These are phyloP conservation scores for Orchesellides sinensis DNA, from an alignment of 2,888 invertebrate species.

Conservation along the genomic window DNA sequence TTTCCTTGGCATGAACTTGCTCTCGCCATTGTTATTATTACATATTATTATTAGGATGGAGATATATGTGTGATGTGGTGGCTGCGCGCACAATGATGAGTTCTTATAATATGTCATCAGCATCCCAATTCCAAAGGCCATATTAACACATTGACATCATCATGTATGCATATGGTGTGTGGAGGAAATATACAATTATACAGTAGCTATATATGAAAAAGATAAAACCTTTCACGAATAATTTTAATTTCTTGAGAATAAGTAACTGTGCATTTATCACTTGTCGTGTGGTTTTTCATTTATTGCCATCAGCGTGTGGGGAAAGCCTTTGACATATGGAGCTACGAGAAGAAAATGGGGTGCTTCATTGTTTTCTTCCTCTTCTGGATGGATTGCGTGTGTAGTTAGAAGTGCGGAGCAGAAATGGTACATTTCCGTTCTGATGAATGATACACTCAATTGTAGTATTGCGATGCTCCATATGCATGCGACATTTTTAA, in stretches of 20 bases:
- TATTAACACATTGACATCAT: background rate
- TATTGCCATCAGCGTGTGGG: too few species aligned
- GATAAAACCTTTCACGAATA: too few species aligned
- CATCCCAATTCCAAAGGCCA: background rate
- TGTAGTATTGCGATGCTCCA: constrained; percentile 5
- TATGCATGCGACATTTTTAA: constrained; percentile 9
- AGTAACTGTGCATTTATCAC: constrained; percentile 9
- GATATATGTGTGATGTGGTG: background rate
- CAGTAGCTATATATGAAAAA: too few species aligned
- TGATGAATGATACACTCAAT: background rate
- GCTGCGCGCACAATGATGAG: constrained; percentile 3
- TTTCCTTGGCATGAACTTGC: too few species aligned
- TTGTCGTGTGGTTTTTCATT: too few species aligned
- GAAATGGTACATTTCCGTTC: constrained; percentile 33
- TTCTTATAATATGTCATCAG: too few species aligned
- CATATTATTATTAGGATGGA: too few species aligned
- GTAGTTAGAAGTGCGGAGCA: background rate
- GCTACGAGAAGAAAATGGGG: background rate
- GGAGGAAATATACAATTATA: background rate
- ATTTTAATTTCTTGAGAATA: constrained; percentile 19
- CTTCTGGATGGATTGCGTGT: constrained; percentile 18
- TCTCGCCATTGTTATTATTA: background rate
- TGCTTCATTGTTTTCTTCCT: background rate
- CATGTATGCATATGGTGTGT: background rate
- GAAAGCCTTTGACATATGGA: too few species aligned